Evolutionary conservation across 1,140 invertebrate species (phyloP).

Genomic region (Scaptomyza graminum): DNA sequence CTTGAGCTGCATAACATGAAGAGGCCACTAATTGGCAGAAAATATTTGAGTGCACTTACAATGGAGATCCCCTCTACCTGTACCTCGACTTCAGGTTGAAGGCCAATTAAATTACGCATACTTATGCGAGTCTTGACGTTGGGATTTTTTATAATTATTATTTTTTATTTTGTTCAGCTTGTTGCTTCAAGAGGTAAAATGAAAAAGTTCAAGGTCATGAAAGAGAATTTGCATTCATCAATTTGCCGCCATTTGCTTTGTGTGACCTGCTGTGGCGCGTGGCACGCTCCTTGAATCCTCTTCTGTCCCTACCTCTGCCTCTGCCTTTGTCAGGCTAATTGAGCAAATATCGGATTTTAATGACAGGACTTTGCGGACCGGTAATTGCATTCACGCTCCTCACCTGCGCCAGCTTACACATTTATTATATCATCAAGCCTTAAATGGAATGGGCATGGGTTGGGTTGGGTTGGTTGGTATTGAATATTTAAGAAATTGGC

Average conservation of each 20-base stretch:
- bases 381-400: constrained; percentile 51
- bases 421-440: constrained; percentile 20
- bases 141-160: neutral
- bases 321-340: constrained; percentile 42
- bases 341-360: constrained; percentile 40
- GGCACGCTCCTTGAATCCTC: no score
- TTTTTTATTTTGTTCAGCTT: constrained; percentile 9
- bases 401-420: neutral
- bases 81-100: neutral
- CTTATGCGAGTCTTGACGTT: constrained; percentile 10
- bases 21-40: constrained; percentile 61
- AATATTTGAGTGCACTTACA: constrained; percentile 45
- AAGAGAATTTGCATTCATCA: constrained; percentile 56
- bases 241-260: constrained; percentile 2
- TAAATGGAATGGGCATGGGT: no score
- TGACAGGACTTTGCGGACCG: constrained; percentile 20
- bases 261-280: neutral
- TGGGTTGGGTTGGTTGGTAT: no score
- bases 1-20: neutral
- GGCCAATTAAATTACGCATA: constrained; percentile 58
- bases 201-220: constrained; percentile 66
- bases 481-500: constrained; percentile 50
- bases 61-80: neutral
- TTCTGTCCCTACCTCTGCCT: neutral
- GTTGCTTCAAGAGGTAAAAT: constrained; percentile 44